Evolutionary conservation across 2,113 vertebrate genomes (phyloP), one percentile per base, ranked within the genome.

Genomic region (Periophthalmus modestus): DNA sequence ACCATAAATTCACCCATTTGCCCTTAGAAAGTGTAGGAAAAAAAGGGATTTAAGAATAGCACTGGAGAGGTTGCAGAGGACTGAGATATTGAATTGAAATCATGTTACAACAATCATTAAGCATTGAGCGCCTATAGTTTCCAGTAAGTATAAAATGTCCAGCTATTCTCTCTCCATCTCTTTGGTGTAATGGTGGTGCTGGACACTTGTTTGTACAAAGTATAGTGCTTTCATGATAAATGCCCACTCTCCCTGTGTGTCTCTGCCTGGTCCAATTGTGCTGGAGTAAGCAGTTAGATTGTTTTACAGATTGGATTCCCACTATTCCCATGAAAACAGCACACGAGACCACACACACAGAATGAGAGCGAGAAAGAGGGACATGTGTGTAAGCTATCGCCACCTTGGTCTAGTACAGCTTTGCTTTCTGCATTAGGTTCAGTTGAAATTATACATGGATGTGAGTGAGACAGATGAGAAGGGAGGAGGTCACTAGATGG

Each of bases 251-350:
- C 57, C n/a, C 43, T 50, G 68, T 55, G 69, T 65, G 4, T 46
- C 61, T 50, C 71, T 69, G 50, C 39, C 39, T 55, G 21, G 7
- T 7, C 43, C 68, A 23, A 71, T 57, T 73, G 62, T 67, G 23
- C 74, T 62, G 69, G 63, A 84, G 74, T 62, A 71, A 79, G 63
- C 75, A 74, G 72, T 77, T 75, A 69, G 78, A 86, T 83, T 75
- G 66, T 78, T 80, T 84, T 61, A 81, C 59, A 80, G 80, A 83
- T 85, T 79, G 70, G 68, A 62, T 82, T n/a, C 72, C 34, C 62
- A 34, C 59, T 65, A 65, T 71, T 48, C 76, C 59, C 65, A 69
- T 68, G 73, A 73, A 72, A 68, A 67, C 73, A 81, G 59, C 73
- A 75, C 58, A 23, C 67, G n/a, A 58, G 78, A 77, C 81, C 81